Conservation (phyloP, 2,888 invertebrate species). For the Meiosimyza platycephala region DNA sequence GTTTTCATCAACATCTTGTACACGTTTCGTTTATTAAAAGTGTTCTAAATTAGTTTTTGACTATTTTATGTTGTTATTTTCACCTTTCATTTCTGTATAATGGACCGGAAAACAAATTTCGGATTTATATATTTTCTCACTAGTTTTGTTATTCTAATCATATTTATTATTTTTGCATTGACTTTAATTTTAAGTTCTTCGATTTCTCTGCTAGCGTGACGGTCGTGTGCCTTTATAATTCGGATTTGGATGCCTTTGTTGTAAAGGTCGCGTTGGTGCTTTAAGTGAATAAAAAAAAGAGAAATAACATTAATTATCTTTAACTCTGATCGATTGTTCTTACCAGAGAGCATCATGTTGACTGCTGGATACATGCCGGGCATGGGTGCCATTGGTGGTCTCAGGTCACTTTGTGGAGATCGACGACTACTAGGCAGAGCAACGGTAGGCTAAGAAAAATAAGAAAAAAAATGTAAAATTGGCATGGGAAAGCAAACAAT, state of each 20-base stretch:
- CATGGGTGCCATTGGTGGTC: conserved; percentile 66
- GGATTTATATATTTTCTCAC: conserved; percentile 3
- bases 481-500: too few species aligned
- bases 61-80: conserved; percentile 35
- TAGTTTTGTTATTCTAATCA: conserved; percentile 32
- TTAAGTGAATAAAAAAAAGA: conserved; percentile 20
- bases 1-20: too few species aligned
- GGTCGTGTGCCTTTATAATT: conserved; percentile 66
- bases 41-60: conserved; percentile 33
- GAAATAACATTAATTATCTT: not conserved
- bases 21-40: too few species aligned
- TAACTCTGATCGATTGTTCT: conserved; percentile 7
- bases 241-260: conserved; percentile 66
- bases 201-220: conserved; percentile 30
- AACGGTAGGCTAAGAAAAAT: conserved; percentile 60
- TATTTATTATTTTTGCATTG: conserved; percentile 50
- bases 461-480: not conserved
- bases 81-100: conserved; percentile 45
- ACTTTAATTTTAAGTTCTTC: conserved; percentile 57
- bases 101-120: conserved; percentile 47
- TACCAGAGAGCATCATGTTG: conserved; percentile 68
- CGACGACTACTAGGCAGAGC: conserved; percentile 66
- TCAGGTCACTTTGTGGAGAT: conserved; percentile 64
- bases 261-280: conserved; percentile 65
- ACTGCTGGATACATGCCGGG: conserved; percentile 66